Percentiles rank a stretch among this genome's conserved stretches.
phyloP scores from a whole-genome alignment of 2,888 invertebrate species.

The Amphipyra berbera region DNA sequence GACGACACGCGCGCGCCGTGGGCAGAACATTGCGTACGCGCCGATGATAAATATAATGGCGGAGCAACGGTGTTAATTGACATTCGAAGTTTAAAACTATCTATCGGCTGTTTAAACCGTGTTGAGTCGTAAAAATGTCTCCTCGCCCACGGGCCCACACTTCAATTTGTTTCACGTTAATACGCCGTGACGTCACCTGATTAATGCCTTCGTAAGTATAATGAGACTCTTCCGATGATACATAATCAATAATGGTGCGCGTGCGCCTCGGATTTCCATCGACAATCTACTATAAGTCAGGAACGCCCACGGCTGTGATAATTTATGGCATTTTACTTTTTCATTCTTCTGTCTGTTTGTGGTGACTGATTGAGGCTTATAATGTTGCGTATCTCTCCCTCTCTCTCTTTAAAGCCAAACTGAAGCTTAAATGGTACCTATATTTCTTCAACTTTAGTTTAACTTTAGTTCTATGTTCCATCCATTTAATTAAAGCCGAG shows the following conservation, averaged over 20 bases:
- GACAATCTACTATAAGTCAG: slow-evolving; percentile 45
- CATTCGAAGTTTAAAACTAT: slow-evolving; percentile 66
- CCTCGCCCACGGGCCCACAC: slow-evolving; percentile 74
- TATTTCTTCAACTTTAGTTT: slow-evolving; percentile 19
- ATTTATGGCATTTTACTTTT: slow-evolving; percentile 58
- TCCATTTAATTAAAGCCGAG: slow-evolving; percentile 33
- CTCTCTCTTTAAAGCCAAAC: too few species aligned
- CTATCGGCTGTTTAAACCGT: slow-evolving; percentile 64
- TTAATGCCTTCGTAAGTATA: slow-evolving; percentile 82
- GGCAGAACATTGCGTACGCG: slow-evolving; percentile 62
- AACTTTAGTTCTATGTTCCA: too few species aligned
- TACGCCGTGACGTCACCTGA: slow-evolving; percentile 80
- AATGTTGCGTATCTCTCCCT: neutral
- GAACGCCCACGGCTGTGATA: slow-evolving; percentile 65
- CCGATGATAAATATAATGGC: slow-evolving; percentile 68
- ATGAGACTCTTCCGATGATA: slow-evolving; percentile 80
- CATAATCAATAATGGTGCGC: slow-evolving; percentile 77
- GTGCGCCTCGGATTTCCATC: slow-evolving; percentile 57
- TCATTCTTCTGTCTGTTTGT: slow-evolving; percentile 44
- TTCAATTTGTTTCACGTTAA: slow-evolving; percentile 86
- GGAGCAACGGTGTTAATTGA: slow-evolving; percentile 76
- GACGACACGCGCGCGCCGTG: slow-evolving; percentile 66
- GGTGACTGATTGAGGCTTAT: slow-evolving; percentile 29
- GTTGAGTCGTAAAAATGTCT: slow-evolving; percentile 77
- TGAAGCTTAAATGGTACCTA: neutral